Percentiles rank a stretch among this genome's conserved stretches.
Conservation (phyloP, 2,797 vertebrate genomes). For the Distichodus sexfasciatus region DNA sequence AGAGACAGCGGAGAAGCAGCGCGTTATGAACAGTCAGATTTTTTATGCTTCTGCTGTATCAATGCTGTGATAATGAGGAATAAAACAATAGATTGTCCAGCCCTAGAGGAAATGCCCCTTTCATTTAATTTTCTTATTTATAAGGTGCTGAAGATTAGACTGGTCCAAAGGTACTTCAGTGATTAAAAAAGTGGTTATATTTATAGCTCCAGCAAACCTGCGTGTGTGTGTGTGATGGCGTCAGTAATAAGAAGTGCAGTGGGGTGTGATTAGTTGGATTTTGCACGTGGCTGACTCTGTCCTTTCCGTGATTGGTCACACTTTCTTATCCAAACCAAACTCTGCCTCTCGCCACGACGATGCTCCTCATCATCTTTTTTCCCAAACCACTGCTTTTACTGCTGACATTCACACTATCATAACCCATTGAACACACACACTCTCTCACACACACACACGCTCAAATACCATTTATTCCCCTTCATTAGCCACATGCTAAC, state of each 20-base stretch:
- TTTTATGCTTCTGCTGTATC: no score
- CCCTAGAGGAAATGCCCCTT: no score
- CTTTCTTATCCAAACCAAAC: constrained; percentile 30
- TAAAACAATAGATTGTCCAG: no score
- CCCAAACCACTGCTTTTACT: constrained; percentile 50
- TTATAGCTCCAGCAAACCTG: neutral
- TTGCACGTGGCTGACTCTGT: constrained; percentile 66
- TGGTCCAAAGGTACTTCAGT: no score
- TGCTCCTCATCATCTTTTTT: constrained; percentile 20
- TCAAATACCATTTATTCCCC: constrained; percentile 53
- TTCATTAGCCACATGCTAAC: constrained; percentile 57
- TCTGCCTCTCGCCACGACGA: neutral
- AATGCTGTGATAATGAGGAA: no score
- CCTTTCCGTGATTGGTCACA: constrained; percentile 33
- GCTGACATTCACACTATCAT: constrained; percentile 29
- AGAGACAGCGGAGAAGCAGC: no score
- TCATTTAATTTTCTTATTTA: no score
- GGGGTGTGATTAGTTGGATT: constrained; percentile 59
- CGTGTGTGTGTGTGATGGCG: constrained; percentile 38
- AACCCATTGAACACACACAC: constrained; percentile 42
- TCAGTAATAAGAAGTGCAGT: constrained; percentile 55
- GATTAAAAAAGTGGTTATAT: neutral
- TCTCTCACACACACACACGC: constrained; percentile 36
- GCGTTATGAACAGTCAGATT: no score
- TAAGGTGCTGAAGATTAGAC: no score